Evolutionary conservation across 2,888 invertebrate species (phyloP).

Genomic region (Tetramorium bicarinatum): DNA sequence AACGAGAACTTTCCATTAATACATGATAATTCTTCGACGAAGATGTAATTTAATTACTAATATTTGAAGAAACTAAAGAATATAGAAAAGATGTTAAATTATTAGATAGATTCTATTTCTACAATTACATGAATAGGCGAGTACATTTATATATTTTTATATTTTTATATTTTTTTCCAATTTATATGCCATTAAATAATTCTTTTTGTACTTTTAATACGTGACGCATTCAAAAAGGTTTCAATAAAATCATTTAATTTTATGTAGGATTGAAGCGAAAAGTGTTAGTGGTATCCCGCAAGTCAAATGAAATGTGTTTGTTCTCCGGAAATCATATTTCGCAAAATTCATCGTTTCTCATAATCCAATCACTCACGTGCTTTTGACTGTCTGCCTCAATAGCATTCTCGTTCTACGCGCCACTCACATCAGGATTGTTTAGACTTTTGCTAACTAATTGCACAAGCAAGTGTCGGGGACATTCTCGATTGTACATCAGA

Average conservation of each 20-base stretch:
- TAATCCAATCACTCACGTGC: conserved; percentile 42
- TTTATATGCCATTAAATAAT: background rate
- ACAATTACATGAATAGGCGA: background rate
- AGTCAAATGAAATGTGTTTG: background rate
- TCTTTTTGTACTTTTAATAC: background rate
- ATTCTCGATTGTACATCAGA: conserved; percentile 61
- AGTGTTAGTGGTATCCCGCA: background rate
- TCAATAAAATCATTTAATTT: background rate
- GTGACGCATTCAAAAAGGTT: background rate
- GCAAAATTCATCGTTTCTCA: conserved; percentile 21
- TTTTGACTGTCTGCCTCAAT: conserved; percentile 27
- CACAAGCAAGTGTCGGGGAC: conserved; percentile 67
- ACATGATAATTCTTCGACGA: background rate
- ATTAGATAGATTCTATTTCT: background rate
- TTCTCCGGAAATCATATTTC: background rate
- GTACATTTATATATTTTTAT: background rate
- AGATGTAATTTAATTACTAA: background rate
- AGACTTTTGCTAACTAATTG: conserved; percentile 72
- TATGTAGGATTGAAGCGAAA: background rate
- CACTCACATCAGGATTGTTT: conserved; percentile 56
- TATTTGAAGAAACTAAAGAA: background rate
- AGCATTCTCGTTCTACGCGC: conserved; percentile 21
- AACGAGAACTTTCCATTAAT: conserved; percentile 10
- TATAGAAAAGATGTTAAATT: background rate
- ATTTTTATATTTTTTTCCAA: background rate